These are phyloP conservation scores for Tinea trinotella DNA, from an alignment of 2,888 invertebrate species.

Conservation along the genomic window DNA sequence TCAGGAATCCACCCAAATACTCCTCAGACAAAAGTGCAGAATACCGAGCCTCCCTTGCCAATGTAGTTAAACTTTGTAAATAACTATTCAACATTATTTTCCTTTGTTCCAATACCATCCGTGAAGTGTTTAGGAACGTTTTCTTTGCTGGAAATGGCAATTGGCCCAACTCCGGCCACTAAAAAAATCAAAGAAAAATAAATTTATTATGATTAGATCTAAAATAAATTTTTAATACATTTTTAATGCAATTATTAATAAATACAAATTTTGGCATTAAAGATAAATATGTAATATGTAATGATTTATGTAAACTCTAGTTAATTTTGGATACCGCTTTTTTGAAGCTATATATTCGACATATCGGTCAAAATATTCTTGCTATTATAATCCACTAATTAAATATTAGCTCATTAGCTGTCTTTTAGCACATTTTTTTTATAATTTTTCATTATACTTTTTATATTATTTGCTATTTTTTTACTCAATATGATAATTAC, in stretches of 20 bases:
- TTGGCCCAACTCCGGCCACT: conserved; percentile 85
- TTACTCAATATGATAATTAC: no score
- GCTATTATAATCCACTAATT: no score
- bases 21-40: conserved; percentile 48
- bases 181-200: conserved; percentile 28
- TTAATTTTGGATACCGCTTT: no score
- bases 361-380: no score
- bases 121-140: conserved; percentile 93
- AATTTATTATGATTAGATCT: no score
- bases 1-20: conserved; percentile 61
- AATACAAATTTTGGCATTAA: no score
- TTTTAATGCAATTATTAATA: background rate
- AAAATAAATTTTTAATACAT: conserved; percentile 17
- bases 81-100: conserved; percentile 87
- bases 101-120: conserved; percentile 86
- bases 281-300: no score
- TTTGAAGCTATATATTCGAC: background rate
- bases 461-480: no score
- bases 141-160: conserved; percentile 93
- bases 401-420: no score
- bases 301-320: no score
- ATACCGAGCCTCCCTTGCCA: conserved; percentile 52
- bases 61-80: conserved; percentile 74
- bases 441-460: no score
- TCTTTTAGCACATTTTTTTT: no score